These are phyloP conservation scores for Blennius ocellaris DNA, from an alignment of 2,113 vertebrate genomes.

Conservation along the genomic window DNA sequence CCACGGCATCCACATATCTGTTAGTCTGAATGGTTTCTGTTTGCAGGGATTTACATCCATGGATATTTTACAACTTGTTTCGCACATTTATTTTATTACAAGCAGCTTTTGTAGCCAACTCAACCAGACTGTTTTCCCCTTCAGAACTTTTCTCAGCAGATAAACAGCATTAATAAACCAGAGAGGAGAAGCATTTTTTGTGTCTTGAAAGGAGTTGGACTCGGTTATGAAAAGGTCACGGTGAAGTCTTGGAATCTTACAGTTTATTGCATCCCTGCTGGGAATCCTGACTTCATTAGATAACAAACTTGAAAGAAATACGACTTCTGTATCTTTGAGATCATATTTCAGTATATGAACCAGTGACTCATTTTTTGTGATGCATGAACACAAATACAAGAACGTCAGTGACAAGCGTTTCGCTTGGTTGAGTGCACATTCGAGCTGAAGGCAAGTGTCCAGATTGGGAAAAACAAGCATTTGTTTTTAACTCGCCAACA, in stretches of 20 bases:
- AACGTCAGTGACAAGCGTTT: neutral
- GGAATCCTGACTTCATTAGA: slow-evolving; percentile 26
- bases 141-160: slow-evolving; percentile 32
- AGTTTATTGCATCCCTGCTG: neutral
- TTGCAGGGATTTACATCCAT: slow-evolving; percentile 21
- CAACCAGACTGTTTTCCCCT: slow-evolving; percentile 34
- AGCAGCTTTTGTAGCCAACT: neutral
- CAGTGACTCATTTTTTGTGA: neutral
- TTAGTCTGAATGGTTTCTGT: slow-evolving; percentile 21
- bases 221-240: slow-evolving; percentile 18
- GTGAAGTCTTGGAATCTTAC: slow-evolving; percentile 21
- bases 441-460: no score
- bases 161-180: slow-evolving; percentile 73
- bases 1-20: neutral
- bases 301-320: neutral
- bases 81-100: neutral
- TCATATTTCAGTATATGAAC: neutral
- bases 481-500: no score
- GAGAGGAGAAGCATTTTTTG: slow-evolving; percentile 19
- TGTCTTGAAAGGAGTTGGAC: slow-evolving; percentile 24
- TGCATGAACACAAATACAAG: neutral
- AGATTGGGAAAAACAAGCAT: no score
- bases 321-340: neutral
- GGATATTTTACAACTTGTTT: slow-evolving; percentile 11
- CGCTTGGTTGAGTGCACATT: no score